Evolutionary conservation across 2,113 vertebrate species (phyloP).

Genomic region (Glaucidium brasilianum): DNA sequence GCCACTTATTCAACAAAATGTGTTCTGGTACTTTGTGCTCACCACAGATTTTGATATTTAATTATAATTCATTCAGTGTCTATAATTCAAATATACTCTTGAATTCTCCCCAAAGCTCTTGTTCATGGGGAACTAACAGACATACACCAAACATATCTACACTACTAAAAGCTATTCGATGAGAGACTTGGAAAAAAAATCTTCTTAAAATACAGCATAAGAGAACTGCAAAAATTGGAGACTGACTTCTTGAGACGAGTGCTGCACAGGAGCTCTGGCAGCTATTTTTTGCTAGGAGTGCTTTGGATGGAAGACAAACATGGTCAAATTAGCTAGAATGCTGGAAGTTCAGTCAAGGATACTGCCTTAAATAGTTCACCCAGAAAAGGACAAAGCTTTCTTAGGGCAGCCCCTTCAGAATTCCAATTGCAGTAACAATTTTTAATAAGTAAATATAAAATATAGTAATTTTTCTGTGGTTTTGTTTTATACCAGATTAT

Average conservation of each 20-base stretch:
- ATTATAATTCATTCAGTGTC: not conserved
- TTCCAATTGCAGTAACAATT: not conserved
- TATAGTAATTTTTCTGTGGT: not conserved
- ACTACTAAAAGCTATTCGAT: not conserved
- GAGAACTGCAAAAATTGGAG: not conserved
- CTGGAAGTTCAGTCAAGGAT: slow-evolving; percentile 59
- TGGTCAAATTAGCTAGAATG: slow-evolving; percentile 28
- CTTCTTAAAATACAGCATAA: not conserved
- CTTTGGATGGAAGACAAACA: slow-evolving; percentile 25
- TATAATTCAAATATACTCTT: not conserved
- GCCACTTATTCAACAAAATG: not conserved
- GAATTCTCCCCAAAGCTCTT: not conserved
- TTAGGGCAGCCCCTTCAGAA: slow-evolving; percentile 28
- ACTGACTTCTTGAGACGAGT: not conserved
- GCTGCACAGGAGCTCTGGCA: slow-evolving; percentile 4
- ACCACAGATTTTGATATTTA: not conserved
- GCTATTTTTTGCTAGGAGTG: slow-evolving; percentile 43
- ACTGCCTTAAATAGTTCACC: slow-evolving; percentile 47
- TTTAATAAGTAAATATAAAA: slow-evolving; percentile 3
- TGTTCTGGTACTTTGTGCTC: not conserved
- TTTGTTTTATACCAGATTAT: not conserved
- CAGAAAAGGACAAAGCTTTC: slow-evolving; percentile 24
- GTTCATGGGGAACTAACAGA: not conserved
- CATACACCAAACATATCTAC: not conserved
- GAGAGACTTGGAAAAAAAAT: not conserved